Evolutionary conservation across 2,113 vertebrate species (phyloP).

Genomic region (Pachypanchax playfairii): DNA sequence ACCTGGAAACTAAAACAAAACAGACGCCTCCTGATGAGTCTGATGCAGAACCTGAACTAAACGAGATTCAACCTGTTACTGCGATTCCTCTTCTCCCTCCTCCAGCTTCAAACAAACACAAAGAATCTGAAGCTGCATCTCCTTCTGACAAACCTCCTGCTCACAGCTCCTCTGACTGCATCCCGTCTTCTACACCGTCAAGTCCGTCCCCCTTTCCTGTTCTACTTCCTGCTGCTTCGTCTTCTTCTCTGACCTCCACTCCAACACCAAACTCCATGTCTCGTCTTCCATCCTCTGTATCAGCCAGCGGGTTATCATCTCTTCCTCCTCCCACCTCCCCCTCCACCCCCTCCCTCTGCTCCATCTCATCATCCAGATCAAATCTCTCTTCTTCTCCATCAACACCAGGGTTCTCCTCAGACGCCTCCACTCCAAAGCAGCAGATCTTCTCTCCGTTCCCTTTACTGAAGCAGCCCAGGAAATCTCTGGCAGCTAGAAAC

Average conservation of each 20-base stretch:
- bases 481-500: conserved; percentile 90
- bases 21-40: background rate
- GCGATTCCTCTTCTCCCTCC: conserved; percentile 24
- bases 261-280: conserved; percentile 16
- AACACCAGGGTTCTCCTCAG: conserved; percentile 27
- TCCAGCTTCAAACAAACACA: conserved; percentile 29
- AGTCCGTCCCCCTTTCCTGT: conserved; percentile 83
- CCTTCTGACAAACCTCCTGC: conserved; percentile 48
- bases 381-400: conserved; percentile 64
- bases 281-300: conserved; percentile 28
- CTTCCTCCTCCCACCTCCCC: conserved; percentile 20
- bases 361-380: conserved; percentile 48
- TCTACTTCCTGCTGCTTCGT: background rate
- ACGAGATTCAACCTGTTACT: conserved; percentile 31
- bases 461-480: conserved; percentile 90
- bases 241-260: conserved; percentile 29
- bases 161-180: background rate
- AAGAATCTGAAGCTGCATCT: conserved; percentile 53
- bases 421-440: conserved; percentile 63
- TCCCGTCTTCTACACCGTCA: conserved; percentile 47
- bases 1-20: conserved; percentile 63
- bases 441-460: conserved; percentile 91
- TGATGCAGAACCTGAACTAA: conserved; percentile 16
- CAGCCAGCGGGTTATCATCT: conserved; percentile 26
- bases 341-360: conserved; percentile 59